phyloP scores from a whole-genome alignment of 1,140 invertebrate species.

The Belonocnema kinseyi region DNA sequence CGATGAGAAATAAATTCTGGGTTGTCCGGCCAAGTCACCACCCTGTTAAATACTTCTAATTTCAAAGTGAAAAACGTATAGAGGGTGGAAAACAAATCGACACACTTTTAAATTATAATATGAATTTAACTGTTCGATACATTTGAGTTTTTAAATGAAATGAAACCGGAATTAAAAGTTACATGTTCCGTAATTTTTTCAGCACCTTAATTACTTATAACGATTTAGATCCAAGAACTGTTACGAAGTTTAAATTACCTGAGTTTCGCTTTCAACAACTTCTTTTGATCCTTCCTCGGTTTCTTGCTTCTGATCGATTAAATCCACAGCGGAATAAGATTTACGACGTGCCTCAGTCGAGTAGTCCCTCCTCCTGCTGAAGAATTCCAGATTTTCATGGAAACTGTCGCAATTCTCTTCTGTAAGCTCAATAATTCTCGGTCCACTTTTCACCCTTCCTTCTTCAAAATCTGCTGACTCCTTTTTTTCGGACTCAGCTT shows the following conservation, averaged over 20 bases:
- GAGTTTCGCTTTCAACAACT: background rate
- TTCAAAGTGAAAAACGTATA: too few relatives aligned
- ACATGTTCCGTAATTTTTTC: too few relatives aligned
- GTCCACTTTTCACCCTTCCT: constrained; percentile 45
- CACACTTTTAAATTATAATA: too few relatives aligned
- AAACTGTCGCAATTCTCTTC: constrained; percentile 73
- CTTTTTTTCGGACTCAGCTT: constrained; percentile 24
- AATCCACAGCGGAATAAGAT: constrained; percentile 13
- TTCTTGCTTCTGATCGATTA: background rate
- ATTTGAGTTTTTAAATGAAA: background rate
- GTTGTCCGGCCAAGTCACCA: too few relatives aligned
- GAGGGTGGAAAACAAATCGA: too few relatives aligned
- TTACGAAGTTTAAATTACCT: background rate
- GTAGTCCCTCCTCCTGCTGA: constrained; percentile 59
- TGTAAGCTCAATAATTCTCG: constrained; percentile 68
- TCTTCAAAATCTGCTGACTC: constrained; percentile 43
- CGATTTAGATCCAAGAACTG: too few relatives aligned
- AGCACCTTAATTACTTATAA: too few relatives aligned
- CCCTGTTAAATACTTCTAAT: too few relatives aligned
- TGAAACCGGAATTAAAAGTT: too few relatives aligned
- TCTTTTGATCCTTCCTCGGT: constrained; percentile 30
- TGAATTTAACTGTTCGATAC: background rate
- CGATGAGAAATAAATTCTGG: too few relatives aligned
- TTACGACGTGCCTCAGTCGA: constrained; percentile 36
- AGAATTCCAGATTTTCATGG: constrained; percentile 70